Evolutionary conservation across 2,113 vertebrate genomes (phyloP).

Genomic region (Dasyornis broadbenti): DNA sequence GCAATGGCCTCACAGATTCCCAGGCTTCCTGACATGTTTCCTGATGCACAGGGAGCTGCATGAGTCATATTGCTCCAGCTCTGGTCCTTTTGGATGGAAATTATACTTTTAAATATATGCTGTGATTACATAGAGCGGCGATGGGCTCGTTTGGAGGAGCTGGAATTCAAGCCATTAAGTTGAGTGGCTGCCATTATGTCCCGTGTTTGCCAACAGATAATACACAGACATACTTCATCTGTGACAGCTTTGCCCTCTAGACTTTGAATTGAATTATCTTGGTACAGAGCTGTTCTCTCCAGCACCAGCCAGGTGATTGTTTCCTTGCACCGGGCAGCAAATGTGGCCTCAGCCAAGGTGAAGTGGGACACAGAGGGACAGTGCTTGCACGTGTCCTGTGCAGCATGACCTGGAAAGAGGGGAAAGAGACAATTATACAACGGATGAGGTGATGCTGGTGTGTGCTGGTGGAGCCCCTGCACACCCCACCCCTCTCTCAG

Average conservation of each 20-base stretch:
- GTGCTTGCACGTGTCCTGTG: neutral
- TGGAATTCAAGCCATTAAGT: constrained; percentile 3
- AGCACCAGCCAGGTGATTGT: neutral
- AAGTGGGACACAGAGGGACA: neutral
- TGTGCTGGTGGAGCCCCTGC: neutral
- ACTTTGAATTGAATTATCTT: neutral
- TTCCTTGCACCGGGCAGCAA: neutral
- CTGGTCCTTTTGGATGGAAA: constrained; percentile 32
- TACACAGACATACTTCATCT: constrained; percentile 11
- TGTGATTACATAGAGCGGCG: neutral
- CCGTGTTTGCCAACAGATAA: constrained; percentile 42
- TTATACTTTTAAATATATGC: constrained; percentile 45
- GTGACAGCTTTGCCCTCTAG: constrained; percentile 33
- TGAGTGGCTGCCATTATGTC: constrained; percentile 32
- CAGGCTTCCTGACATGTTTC: neutral
- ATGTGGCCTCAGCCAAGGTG: accelerated
- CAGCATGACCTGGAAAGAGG: neutral
- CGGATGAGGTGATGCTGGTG: neutral
- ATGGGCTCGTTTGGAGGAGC: constrained; percentile 9
- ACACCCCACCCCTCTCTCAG: neutral
- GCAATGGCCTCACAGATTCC: neutral
- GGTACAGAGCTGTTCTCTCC: neutral
- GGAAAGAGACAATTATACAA: accelerated
- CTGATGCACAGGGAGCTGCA: neutral
- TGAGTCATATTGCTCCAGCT: constrained; percentile 39